phyloP scores from a whole-genome alignment of 2,797 vertebrate species.

The Bradypus variegatus region DNA sequence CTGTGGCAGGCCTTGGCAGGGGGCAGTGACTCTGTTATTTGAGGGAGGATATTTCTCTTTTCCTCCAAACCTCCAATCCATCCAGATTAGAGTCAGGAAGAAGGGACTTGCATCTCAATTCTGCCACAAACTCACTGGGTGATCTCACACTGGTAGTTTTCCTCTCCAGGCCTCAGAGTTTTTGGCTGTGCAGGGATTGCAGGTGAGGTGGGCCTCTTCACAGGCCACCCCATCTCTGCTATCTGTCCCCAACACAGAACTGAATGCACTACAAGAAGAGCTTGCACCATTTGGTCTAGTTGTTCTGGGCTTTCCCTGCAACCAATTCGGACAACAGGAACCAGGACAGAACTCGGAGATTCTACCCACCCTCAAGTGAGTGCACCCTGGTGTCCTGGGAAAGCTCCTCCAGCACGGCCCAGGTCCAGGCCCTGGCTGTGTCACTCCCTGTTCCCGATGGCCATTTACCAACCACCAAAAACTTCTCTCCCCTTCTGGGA shows the following conservation, averaged over 20 bases:
- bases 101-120: neutral
- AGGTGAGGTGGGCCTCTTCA: neutral
- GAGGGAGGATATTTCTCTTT: neutral
- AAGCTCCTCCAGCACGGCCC: neutral
- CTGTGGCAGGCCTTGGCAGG: neutral
- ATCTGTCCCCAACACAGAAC: constrained; percentile 74
- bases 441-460: neutral
- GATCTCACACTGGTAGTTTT: neutral
- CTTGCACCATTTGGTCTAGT: constrained; percentile 75
- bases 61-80: neutral
- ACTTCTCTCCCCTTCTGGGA: neutral
- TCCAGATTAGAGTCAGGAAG: neutral
- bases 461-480: neutral
- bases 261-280: constrained; percentile 98
- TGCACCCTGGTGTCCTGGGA: neutral
- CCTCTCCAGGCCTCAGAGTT: neutral
- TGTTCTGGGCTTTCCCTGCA: constrained; percentile 88
- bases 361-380: constrained; percentile 85
- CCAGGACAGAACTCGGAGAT: constrained; percentile 87
- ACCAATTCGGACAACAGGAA: constrained; percentile 95
- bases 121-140: neutral
- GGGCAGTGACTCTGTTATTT: neutral
- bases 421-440: neutral
- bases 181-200: neutral
- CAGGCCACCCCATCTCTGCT: neutral